Base-by-base conservation (phyloP, 2,797 vertebrate genomes). In the Clarias pachynema region DNA sequence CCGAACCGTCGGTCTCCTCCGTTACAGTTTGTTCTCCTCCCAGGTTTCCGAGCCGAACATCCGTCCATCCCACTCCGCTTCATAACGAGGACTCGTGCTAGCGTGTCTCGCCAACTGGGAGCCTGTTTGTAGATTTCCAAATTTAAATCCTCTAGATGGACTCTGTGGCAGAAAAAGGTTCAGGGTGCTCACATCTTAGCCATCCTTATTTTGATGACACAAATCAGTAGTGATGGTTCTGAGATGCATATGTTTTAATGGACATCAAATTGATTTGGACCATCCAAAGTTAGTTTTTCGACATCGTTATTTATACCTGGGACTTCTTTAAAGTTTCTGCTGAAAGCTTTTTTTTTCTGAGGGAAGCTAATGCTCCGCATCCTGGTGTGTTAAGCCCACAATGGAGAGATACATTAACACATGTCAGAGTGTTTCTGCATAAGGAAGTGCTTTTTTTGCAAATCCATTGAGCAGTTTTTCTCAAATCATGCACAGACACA, bases 361-460 rank as follows among this genome's bases (percentile, higher is more conserved):
- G 66, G 60, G 5, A 60, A 74, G 69, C 29, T 69, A 80, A 85
- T 79, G 53, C 65, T 20, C 44, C 34, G 16, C 37, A 68, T 72
- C 29, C 49, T 59, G 49, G 24, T 66, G 31, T 26, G 72, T 37
- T 84, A 44, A 79, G 44, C 79, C 18, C 44, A 86, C 82, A 81
- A 80, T 75, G 65, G 22, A 72, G 24, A 44, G 9, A 7, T 53
- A 59, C 66, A 72, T 85, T 70, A 87, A 57, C 81, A 79, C 22
- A 80, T 60, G 44, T 60, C 29, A 22, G 80, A 82, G 65, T 73
- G 29, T 65, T 78, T 86, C 31, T 73, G 49, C 24, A 18, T 31
- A 80, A 60, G 84, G 81, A 68, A 66, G 37, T 37, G 22, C n/a
- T 62, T 59, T 72, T 68, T 78, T 84, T 79, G 65, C 31, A 59